Conservation (phyloP, 2,888 invertebrate genomes). For the Hirudinaria manillensis region DNA sequence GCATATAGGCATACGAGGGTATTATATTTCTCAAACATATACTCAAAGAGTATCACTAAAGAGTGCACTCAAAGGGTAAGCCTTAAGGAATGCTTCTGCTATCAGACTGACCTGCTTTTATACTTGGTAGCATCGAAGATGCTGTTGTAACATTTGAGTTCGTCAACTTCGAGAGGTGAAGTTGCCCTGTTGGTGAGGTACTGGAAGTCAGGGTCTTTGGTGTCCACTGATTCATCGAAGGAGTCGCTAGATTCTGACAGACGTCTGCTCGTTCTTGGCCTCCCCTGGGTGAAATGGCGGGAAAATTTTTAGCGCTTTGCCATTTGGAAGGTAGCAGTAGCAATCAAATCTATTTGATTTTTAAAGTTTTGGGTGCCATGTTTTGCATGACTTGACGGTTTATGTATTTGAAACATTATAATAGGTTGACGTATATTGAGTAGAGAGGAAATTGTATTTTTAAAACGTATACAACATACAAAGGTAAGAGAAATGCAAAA, state of each 20-base stretch:
- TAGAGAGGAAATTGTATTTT: no score
- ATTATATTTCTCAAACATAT: not conserved
- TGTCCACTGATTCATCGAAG: constrained; percentile 1
- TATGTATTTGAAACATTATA: no score
- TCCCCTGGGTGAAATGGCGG: no score
- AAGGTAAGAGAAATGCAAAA: no score
- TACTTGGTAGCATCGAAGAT: constrained; percentile 22
- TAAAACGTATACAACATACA: no score
- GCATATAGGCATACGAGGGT: not conserved
- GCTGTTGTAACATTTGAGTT: constrained; percentile 18
- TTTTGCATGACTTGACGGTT: no score
- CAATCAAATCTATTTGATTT: no score
- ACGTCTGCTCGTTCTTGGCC: not conserved
- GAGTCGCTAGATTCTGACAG: constrained; percentile 3
- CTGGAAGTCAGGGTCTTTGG: constrained; percentile 20
- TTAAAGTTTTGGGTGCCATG: no score
- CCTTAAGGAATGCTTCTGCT: no score
- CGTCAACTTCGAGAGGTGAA: constrained; percentile 44
- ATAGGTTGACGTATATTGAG: no score
- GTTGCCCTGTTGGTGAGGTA: constrained; percentile 49
- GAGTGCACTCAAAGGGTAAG: not conserved
- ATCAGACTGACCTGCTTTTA: not conserved
- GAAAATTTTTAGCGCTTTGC: no score
- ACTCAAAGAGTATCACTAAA: not conserved
- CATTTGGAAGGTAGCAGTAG: no score